These are phyloP conservation scores for Rattus norvegicus DNA, from an alignment of 2,113 vertebrate species.

Conservation along the genomic window GRCr8 NC_086020.1:97150001-97150500, in stretches of 20 bases:
- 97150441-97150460: background rate
- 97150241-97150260: too few relatives aligned
- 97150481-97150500: background rate
- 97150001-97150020: background rate
- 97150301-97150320: background rate
- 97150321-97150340: background rate
- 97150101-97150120: background rate
- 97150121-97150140: background rate
- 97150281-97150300: background rate
- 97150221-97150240: background rate
- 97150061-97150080: background rate
- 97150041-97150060: background rate
- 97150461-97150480: background rate
- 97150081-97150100: background rate
- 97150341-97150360: background rate
- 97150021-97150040: background rate
- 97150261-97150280: background rate
- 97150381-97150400: background rate
- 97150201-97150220: background rate
- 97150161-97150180: background rate
- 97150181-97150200: background rate
- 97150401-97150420: background rate
- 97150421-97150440: background rate
- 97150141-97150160: background rate
- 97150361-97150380: background rate